Base-by-base conservation (phyloP, 2,113 vertebrate species). In the Urocynchramus pylzowi region DNA sequence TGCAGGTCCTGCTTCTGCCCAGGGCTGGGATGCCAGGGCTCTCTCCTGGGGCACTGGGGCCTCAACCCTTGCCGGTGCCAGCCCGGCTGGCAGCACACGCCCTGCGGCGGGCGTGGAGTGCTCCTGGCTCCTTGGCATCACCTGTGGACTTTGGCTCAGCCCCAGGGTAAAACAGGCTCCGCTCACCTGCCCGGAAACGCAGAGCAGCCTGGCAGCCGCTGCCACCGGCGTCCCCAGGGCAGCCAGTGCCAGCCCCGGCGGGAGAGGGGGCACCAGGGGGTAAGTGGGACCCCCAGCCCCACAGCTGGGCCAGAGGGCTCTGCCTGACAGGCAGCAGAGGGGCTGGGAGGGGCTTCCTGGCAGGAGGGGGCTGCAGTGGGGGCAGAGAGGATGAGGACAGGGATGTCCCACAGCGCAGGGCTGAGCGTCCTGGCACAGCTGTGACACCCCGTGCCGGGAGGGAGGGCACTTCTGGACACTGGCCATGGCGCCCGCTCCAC, bases 61-160 rank as follows among this genome's bases (percentile, higher is more conserved):
- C 49, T 27, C 4, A 6, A 9, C 30, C 17, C 10, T 73, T 27
- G 49, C 26, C 1, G 1, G 44, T 93, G 84, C 76, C 90, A 93
- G 69, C 73, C 3, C 5, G 0, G 31, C 61, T 70, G 79, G 91
- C 17, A 15, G 41, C 91, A 80, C 95, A 83, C 89, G 1, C 79
- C 88, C 92, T 83, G 68, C 1, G 6, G 2, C 39, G 3, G 91
- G 87, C 2, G 83, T 53, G 91, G 94, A 73, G 68, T 1, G 11
- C 57, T 65, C 44, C 53, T 3, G 21, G 59, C 68, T 84, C 57
- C 39, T 24, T 7, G 10, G 81, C 80, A 45, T 87, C 47, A 21
- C 78, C 85, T 10, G 33, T 93, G 95, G 95, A 97, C 95, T 96
- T 96, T 96, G 96, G 70, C 90, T 96, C 95, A 80, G 5, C 67